A percentile compares a stretch with the other conserved stretches of the same genome.
Evolutionary conservation across 2,797 vertebrate species (phyloP).

Genomic region (Myotis myotis): DNA sequence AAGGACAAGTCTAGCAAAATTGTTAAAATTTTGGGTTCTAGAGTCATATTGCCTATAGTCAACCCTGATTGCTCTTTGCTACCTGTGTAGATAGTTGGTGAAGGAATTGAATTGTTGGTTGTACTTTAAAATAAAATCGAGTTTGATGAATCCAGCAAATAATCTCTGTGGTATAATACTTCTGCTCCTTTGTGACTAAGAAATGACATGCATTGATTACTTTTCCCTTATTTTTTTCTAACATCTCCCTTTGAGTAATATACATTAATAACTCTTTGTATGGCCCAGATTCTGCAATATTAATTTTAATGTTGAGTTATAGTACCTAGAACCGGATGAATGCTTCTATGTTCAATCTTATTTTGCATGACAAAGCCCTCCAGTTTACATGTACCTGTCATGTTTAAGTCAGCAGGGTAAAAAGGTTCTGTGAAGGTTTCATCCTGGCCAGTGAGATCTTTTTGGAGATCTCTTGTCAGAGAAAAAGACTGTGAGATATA

Average conservation of each 20-base stretch:
- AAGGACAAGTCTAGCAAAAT: background rate
- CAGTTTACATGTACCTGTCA: background rate
- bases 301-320: constrained; percentile 59
- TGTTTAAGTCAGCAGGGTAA: constrained; percentile 43
- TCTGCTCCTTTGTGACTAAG: background rate
- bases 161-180: background rate
- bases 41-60: constrained; percentile 5
- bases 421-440: constrained; percentile 24
- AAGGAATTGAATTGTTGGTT: background rate
- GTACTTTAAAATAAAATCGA: background rate
- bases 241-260: constrained; percentile 31
- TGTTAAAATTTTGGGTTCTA: background rate
- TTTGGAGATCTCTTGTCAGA: constrained; percentile 5
- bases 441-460: background rate
- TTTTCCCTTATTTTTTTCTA: constrained; percentile 12
- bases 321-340: background rate
- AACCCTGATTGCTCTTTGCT: background rate
- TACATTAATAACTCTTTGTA: background rate
- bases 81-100: background rate
- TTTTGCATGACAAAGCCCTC: constrained; percentile 49
- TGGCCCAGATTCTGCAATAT: background rate
- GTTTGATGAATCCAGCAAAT: background rate
- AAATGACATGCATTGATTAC: background rate
- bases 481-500: constrained; percentile 31
- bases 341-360: constrained; percentile 20